These are phyloP conservation scores for Xiphorhynchus erythropygius DNA, from an alignment of 2,797 vertebrate genomes.

Conservation along the genomic window DNA sequence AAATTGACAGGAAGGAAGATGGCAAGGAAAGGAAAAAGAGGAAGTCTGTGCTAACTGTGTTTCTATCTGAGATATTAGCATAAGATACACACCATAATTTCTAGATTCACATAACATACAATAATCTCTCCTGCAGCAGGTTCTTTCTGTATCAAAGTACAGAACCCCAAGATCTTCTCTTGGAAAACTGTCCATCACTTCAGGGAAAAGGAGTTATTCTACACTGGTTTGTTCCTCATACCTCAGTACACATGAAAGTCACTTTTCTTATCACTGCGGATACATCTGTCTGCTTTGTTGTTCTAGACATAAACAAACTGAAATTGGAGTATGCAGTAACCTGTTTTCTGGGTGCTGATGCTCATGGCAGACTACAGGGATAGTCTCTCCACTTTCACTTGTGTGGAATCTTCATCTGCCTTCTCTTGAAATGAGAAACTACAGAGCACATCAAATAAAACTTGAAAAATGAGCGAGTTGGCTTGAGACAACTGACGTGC, in stretches of 20 bases:
- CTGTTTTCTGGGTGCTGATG: neutral
- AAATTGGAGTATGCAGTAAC: neutral
- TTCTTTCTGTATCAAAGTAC: neutral
- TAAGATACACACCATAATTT: neutral
- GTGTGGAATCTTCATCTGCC: neutral
- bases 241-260: neutral
- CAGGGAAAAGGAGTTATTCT: neutral
- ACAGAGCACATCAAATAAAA: neutral
- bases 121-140: neutral
- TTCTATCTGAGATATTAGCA: neutral
- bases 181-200: neutral
- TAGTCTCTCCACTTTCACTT: neutral
- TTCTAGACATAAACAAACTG: slow-evolving; percentile 10
- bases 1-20: slow-evolving; percentile 40
- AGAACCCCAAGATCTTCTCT: neutral
- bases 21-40: slow-evolving; percentile 42
- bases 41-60: slow-evolving; percentile 32
- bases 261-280: neutral
- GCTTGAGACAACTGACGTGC: neutral
- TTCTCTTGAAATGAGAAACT: slow-evolving; percentile 14
- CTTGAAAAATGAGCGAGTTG: neutral
- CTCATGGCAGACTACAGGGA: neutral
- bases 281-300: slow-evolving; percentile 14
- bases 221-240: neutral
- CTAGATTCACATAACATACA: neutral